These are phyloP conservation scores for Pachypanchax playfairii DNA, from an alignment of 2,113 vertebrate genomes.

Conservation along the genomic window DNA sequence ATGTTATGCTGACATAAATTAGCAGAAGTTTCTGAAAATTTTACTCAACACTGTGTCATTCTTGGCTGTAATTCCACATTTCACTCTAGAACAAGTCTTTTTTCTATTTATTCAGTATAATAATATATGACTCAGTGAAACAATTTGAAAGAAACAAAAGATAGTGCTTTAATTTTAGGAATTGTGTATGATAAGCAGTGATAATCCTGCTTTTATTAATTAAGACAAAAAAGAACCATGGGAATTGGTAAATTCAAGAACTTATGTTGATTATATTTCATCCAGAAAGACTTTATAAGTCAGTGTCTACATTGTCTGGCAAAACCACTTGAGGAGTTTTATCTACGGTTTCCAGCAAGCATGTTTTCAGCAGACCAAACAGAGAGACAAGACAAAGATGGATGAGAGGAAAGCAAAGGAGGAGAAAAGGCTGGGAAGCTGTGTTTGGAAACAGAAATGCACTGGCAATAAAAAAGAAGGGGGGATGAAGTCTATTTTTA, in stretches of 20 bases:
- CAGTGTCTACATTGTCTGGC: slow-evolving; percentile 49
- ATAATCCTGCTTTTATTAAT: slow-evolving; percentile 33
- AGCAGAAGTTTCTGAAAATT: slow-evolving; percentile 32
- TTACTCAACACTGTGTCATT: too few species aligned
- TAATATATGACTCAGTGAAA: slow-evolving; percentile 10
- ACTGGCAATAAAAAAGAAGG: slow-evolving; percentile 64
- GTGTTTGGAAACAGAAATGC: slow-evolving; percentile 52
- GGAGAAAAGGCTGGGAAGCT: slow-evolving; percentile 24
- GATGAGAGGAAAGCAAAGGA: slow-evolving; percentile 40
- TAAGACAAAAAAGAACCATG: slow-evolving; percentile 8
- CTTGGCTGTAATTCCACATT: too few species aligned
- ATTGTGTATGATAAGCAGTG: slow-evolving; percentile 10
- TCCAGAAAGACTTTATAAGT: slow-evolving; percentile 40
- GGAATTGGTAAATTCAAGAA: slow-evolving; percentile 43
- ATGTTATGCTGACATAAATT: slow-evolving; percentile 61
- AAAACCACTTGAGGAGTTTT: slow-evolving; percentile 51
- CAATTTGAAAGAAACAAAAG: neutral
- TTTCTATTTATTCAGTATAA: too few species aligned
- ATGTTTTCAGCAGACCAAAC: slow-evolving; percentile 58
- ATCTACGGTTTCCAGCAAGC: slow-evolving; percentile 51
- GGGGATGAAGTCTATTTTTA: slow-evolving; percentile 74
- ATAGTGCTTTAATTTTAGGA: neutral
- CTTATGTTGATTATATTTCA: slow-evolving; percentile 41
- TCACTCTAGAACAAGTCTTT: too few species aligned
- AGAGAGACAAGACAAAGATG: slow-evolving; percentile 23